phyloP scores from a whole-genome alignment of 1,140 invertebrate genomes.

The Zaprionus ghesquierei region DNA sequence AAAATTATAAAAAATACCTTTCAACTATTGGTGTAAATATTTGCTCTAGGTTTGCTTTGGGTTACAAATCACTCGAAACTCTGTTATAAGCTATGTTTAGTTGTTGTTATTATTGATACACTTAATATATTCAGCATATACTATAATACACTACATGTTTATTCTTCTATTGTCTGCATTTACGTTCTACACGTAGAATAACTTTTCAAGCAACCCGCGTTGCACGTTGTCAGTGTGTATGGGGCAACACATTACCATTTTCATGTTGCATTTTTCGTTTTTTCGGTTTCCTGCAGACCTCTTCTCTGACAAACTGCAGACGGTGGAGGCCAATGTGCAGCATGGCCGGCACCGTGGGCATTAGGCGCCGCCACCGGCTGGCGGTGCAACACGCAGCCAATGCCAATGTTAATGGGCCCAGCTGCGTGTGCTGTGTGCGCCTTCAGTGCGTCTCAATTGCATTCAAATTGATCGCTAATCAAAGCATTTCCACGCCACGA shows the following conservation, averaged over 20 bases:
- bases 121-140: too few relatives aligned
- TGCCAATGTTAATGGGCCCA: conserved; percentile 30
- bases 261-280: conserved; percentile 47
- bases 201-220: conserved; percentile 24
- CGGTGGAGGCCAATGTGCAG: conserved; percentile 52
- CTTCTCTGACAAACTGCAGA: conserved; percentile 71
- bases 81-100: too few relatives aligned
- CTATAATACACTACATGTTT: too few relatives aligned
- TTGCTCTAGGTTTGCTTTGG: too few relatives aligned
- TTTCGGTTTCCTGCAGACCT: conserved; percentile 45
- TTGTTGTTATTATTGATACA: too few relatives aligned
- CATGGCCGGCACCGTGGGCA: conserved; percentile 35
- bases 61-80: too few relatives aligned
- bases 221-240: conserved; percentile 38
- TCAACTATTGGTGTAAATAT: too few relatives aligned
- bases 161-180: too few relatives aligned
- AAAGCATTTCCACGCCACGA: conserved; percentile 40
- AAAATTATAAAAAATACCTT: too few relatives aligned
- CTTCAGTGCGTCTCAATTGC: conserved; percentile 48
- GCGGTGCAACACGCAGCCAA: conserved; percentile 20
- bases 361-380: conserved; percentile 16
- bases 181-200: neutral
- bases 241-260: conserved; percentile 66
- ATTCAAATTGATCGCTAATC: conserved; percentile 77
- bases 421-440: conserved; percentile 18